Evolutionary conservation across 2,797 vertebrate species (phyloP), one percentile per base, ranked within the genome.

Genomic region (Pagetopsis macropterus): DNA sequence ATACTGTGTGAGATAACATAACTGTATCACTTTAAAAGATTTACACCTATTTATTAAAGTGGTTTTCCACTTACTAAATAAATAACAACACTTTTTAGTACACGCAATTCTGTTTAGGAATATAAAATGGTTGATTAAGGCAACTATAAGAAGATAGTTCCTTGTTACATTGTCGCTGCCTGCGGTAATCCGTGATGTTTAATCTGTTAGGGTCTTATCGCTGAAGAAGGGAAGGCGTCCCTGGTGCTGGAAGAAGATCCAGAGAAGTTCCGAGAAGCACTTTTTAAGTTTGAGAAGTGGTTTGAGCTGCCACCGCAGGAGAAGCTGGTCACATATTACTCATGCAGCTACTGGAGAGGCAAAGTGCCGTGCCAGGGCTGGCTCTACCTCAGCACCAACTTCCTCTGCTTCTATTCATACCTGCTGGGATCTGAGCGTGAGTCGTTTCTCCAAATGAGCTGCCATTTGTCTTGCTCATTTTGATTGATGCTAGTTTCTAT

Each of bases 361-460:
- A 95, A 97, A 65, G 95, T 99, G 33, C 98, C 98, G 9, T 98
- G 97, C 86, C 98, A 99, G 87, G 98, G 98, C 9, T 99, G 98
- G 98, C 95, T 99, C 11, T 99, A 99, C 91, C 97, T 99, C 79
- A 99, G 98, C 89, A 98, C 97, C 74, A 98, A 99, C 91, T 99
- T 99, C 88, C 90, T 99, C 43, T 98, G 97, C 87, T 99, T 99
- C 92, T 99, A 99, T 91, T 99, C 98, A 0, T 99, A 97, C 88
- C 92, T 99, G 81, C 94, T 99, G 75, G 98, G 98, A 88, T 85
- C 96, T 70, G 98, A 99, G 92, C 92, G 98, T 99, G 86, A 96
- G 96, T 17, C 14, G 16, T 64, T 63, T 46, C 40, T 52, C 61
- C 44, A 50, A 41, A 27, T 5, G 27, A 49, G n/a, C n/a, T 56